These are phyloP conservation scores for Drepana falcataria DNA, from an alignment of 2,888 invertebrate species.

Conservation along the genomic window DNA sequence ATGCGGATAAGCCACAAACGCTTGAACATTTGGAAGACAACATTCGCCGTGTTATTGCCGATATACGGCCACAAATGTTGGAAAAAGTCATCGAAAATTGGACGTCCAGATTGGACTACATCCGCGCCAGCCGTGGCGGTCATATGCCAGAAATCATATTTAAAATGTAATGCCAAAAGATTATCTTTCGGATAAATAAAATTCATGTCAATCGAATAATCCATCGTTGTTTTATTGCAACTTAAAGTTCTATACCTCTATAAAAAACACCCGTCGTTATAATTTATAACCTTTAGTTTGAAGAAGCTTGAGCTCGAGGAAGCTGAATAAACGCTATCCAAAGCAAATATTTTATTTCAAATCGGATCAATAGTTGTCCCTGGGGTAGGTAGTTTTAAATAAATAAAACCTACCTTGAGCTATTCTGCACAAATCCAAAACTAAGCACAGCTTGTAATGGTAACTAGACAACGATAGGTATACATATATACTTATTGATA, in stretches of 20 bases:
- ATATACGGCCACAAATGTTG: slow-evolving; percentile 9
- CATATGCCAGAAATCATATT: slow-evolving; percentile 21
- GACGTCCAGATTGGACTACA: too few species aligned
- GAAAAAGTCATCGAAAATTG: slow-evolving; percentile 21
- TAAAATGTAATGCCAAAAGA: slow-evolving; percentile 9
- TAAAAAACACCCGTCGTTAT: slow-evolving; percentile 9
- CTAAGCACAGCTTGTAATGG: too few species aligned
- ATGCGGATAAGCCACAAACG: slow-evolving; percentile 18
- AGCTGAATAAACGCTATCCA: too few species aligned
- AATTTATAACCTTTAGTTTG: too few species aligned
- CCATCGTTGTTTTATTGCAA: slow-evolving; percentile 10
- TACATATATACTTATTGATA: too few species aligned
- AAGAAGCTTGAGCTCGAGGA: too few species aligned
- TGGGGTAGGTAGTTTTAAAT: too few species aligned
- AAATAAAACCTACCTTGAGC: too few species aligned
- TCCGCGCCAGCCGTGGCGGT: slow-evolving; percentile 19
- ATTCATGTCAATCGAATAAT: slow-evolving; percentile 10
- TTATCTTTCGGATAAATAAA: slow-evolving; percentile 6
- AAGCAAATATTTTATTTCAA: too few species aligned
- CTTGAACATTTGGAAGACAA: slow-evolving; percentile 19
- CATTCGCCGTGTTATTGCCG: slow-evolving; percentile 10
- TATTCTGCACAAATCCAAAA: too few species aligned
- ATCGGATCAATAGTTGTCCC: too few species aligned
- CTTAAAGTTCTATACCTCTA: slow-evolving; percentile 14
- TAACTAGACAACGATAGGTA: too few species aligned